Conservation (phyloP, 2,888 invertebrate genomes). For the Pyrgus malvae region DNA sequence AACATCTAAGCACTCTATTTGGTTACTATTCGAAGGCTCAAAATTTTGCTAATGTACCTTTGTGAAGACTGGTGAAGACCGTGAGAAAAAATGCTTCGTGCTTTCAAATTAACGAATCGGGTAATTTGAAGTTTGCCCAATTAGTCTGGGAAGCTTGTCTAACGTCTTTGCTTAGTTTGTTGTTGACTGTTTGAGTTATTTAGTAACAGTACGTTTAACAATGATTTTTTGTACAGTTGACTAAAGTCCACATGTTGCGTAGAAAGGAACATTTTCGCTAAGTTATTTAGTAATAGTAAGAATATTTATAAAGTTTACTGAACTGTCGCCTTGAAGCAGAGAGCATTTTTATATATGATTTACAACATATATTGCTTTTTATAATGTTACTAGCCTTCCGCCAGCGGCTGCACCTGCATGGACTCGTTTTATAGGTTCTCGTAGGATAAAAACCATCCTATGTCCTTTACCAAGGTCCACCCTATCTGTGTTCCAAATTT, state of each 20-base stretch:
- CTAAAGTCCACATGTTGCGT: not conserved
- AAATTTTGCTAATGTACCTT: conserved; percentile 59
- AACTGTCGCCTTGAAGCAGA: no score
- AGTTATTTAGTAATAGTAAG: not conserved
- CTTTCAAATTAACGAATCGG: conserved; percentile 40
- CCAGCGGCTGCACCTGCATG: no score
- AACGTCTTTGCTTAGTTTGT: conserved; percentile 23
- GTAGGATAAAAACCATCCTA: no score
- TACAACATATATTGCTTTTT: no score
- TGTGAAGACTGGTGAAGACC: conserved; percentile 43
- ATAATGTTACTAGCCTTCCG: no score
- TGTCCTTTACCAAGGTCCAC: no score
- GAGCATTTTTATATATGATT: no score
- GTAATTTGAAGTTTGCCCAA: conserved; percentile 38
- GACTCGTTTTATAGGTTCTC: no score
- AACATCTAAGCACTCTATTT: no score
- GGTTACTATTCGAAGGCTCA: conserved; percentile 23
- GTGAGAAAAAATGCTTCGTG: conserved; percentile 51
- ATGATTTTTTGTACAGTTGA: conserved; percentile 14
- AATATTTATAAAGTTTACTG: no score
- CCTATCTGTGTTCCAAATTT: no score
- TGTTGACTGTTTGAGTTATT: conserved; percentile 21
- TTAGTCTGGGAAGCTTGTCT: conserved; percentile 27
- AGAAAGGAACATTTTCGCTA: not conserved
- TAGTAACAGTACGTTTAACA: conserved; percentile 10